Conservation (phyloP, 2,113 vertebrate genomes). For the Bufo gargarizans region DNA sequence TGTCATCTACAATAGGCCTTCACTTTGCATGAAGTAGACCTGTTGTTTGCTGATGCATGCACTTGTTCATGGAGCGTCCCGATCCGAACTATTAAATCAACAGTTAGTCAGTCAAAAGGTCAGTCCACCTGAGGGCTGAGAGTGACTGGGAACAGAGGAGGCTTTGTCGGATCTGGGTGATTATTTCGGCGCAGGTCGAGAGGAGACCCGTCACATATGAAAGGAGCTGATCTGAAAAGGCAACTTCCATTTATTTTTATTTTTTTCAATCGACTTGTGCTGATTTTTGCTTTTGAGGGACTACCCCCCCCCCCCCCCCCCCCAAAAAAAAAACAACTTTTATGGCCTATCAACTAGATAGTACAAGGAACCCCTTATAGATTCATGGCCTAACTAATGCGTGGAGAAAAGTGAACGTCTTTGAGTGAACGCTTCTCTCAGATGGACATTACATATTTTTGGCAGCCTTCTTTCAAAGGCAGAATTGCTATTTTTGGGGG, state of each 20-base stretch:
- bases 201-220: background rate
- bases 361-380: too few species aligned
- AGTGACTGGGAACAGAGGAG: background rate
- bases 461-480: too few species aligned
- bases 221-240: background rate
- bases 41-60: constrained; percentile 9
- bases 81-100: constrained; percentile 3
- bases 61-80: background rate
- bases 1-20: constrained; percentile 20
- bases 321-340: too few species aligned
- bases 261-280: background rate
- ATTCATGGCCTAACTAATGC: too few species aligned
- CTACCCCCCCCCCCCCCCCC: too few species aligned
- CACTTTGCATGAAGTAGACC: background rate
- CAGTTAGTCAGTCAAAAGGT: constrained; percentile 24
- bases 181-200: background rate
- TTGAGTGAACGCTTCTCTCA: too few species aligned
- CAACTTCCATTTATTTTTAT: background rate
- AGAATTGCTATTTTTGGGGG: too few species aligned
- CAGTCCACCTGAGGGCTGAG: constrained; percentile 8
- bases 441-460: too few species aligned
- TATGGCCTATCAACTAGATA: too few species aligned
- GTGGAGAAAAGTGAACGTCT: too few species aligned
- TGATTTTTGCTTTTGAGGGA: background rate
- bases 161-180: constrained; percentile 2